Evolutionary conservation across 2,797 vertebrate species (phyloP).

Genomic region (Squalus acanthias): DNA sequence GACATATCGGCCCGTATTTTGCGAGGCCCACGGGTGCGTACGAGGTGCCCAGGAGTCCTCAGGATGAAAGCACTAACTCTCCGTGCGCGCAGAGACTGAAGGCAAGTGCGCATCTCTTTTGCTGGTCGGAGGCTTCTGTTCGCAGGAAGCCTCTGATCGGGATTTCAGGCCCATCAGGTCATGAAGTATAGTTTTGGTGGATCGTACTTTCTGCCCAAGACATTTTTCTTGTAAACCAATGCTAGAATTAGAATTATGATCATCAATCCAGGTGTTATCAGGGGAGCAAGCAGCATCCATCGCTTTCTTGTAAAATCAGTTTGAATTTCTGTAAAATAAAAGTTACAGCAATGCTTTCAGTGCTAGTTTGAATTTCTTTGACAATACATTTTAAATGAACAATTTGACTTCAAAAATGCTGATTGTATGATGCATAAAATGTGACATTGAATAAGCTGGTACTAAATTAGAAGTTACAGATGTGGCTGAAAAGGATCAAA

Average conservation of each 20-base stretch:
- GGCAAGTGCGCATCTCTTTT: too few species aligned
- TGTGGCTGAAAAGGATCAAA: not conserved
- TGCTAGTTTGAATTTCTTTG: not conserved
- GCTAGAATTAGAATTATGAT: not conserved
- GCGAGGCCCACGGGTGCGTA: too few species aligned
- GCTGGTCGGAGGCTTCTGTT: too few species aligned
- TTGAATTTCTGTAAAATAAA: not conserved
- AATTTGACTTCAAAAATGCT: not conserved
- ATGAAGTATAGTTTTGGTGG: not conserved
- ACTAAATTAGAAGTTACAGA: not conserved
- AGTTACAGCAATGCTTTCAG: not conserved
- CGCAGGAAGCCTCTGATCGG: too few species aligned
- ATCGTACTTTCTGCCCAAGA: not conserved
- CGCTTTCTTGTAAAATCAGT: not conserved
- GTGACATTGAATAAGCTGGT: not conserved
- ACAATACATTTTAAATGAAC: not conserved
- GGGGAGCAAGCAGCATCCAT: not conserved
- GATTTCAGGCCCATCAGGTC: too few species aligned
- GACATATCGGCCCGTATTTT: too few species aligned
- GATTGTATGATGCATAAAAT: not conserved
- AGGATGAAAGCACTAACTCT: too few species aligned
- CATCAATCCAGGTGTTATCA: not conserved
- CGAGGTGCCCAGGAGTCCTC: too few species aligned
- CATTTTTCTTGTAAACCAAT: not conserved
- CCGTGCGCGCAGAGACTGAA: too few species aligned